Evolutionary conservation across 1,140 invertebrate species (phyloP).

Genomic region (Phortica variegata): DNA sequence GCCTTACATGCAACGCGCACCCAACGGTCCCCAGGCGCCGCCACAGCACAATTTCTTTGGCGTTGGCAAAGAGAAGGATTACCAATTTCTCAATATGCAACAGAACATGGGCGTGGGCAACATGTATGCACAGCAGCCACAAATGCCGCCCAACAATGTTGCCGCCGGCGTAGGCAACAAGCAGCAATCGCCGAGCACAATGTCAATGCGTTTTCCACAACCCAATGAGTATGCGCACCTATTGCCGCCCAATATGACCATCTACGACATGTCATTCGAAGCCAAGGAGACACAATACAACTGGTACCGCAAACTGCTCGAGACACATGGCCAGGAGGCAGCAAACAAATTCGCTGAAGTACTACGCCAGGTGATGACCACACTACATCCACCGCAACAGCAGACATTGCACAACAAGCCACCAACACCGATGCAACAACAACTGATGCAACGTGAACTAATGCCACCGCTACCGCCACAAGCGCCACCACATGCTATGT

Average conservation of each 20-base stretch:
- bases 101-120: slow-evolving; percentile 25
- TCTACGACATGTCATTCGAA: slow-evolving; percentile 55
- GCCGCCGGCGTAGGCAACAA: slow-evolving; percentile 23
- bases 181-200: slow-evolving; percentile 46
- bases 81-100: slow-evolving; percentile 59
- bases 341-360: slow-evolving; percentile 55
- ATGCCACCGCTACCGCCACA: slow-evolving; percentile 21
- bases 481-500: slow-evolving; percentile 29
- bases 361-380: slow-evolving; percentile 44
- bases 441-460: background rate
- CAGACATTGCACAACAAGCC: slow-evolving; percentile 15
- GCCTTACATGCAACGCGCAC: slow-evolving; percentile 25
- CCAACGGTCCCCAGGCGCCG: slow-evolving; percentile 5
- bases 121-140: slow-evolving; percentile 31
- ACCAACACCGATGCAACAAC: slow-evolving; percentile 11
- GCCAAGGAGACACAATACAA: slow-evolving; percentile 55
- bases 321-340: slow-evolving; percentile 51
- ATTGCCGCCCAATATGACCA: slow-evolving; percentile 53
- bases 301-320: slow-evolving; percentile 49
- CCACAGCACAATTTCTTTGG: slow-evolving; percentile 38
- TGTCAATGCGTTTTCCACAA: slow-evolving; percentile 37
- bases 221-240: slow-evolving; percentile 42
- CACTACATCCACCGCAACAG: slow-evolving; percentile 31
- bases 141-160: slow-evolving; percentile 33
- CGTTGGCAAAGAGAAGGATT: slow-evolving; percentile 50